Conservation (phyloP, 2,888 invertebrate species). For the Hemaris fuciformis region DNA sequence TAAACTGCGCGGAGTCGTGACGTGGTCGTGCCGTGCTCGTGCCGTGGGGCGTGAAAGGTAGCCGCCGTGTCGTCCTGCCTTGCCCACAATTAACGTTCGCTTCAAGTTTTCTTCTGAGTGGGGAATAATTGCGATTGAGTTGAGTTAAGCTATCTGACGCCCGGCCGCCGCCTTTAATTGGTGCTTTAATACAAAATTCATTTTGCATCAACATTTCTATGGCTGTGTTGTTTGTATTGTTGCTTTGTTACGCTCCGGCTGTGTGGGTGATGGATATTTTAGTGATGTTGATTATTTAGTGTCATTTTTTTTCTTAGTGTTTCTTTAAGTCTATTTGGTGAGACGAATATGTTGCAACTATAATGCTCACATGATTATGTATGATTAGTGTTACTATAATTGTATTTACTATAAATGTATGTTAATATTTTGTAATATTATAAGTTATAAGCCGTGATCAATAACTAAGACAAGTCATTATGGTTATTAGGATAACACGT, state of each 20-base stretch:
- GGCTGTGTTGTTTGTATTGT: conserved; percentile 26
- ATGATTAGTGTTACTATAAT: no score
- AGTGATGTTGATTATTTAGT: no score
- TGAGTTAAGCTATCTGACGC: conserved; percentile 66
- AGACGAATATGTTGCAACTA: no score
- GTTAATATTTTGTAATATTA: no score
- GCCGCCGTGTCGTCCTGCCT: conserved; percentile 18
- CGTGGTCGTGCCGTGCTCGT: conserved; percentile 21
- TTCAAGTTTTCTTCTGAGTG: conserved; percentile 66
- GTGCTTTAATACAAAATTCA: conserved; percentile 67
- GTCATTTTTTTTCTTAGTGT: no score
- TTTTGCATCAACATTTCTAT: conserved; percentile 33
- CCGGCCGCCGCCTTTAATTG: conserved; percentile 56
- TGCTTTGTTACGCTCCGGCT: conserved; percentile 20
- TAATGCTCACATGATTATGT: no score
- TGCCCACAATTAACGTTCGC: conserved; percentile 61
- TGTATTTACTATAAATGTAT: no score
- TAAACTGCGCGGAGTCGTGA: conserved; percentile 14
- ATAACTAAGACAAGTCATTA: no score
- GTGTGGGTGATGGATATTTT: no score
- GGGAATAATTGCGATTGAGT: conserved; percentile 73
- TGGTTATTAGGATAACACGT: no score
- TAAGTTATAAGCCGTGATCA: no score
- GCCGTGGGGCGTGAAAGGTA: conserved; percentile 14
- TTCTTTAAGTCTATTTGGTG: no score